These are phyloP conservation scores for Nomada hirtipes DNA, from an alignment of 2,888 invertebrate species.

Conservation along the genomic window DNA sequence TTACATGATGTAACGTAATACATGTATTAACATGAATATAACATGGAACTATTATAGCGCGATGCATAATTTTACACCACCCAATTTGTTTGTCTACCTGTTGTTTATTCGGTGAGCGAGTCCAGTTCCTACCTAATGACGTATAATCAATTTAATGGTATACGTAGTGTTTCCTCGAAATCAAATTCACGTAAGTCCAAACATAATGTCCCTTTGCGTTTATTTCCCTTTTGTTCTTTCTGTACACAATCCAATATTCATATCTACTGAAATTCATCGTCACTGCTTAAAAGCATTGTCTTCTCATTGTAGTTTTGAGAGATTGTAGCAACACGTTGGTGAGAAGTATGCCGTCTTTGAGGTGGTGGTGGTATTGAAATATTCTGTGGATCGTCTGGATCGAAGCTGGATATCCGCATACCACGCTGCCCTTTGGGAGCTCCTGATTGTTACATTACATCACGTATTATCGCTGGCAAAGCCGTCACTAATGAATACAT, in stretches of 20 bases:
- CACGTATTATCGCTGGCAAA: slow-evolving; percentile 60
- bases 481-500: slow-evolving; percentile 28
- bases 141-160: slow-evolving; percentile 54
- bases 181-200: slow-evolving; percentile 56
- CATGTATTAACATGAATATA: slow-evolving; percentile 76
- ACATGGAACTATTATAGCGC: slow-evolving; percentile 73
- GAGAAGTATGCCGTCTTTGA: slow-evolving; percentile 85
- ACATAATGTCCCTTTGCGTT: slow-evolving; percentile 11
- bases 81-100: slow-evolving; percentile 48
- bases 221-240: slow-evolving; percentile 16
- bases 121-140: slow-evolving; percentile 64
- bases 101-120: slow-evolving; percentile 59
- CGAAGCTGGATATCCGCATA: slow-evolving; percentile 88
- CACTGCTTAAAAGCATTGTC: slow-evolving; percentile 97
- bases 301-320: slow-evolving; percentile 97
- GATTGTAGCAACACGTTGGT: slow-evolving; percentile 92
- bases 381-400: slow-evolving; percentile 88
- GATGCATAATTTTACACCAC: slow-evolving; percentile 36
- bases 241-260: slow-evolving; percentile 32
- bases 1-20: slow-evolving; percentile 77
- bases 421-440: slow-evolving; percentile 89
- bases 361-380: slow-evolving; percentile 81
- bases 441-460: slow-evolving; percentile 80
- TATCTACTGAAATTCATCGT: slow-evolving; percentile 95
- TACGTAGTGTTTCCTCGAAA: slow-evolving; percentile 41